Base-by-base conservation (phyloP, 1,140 invertebrate species). In the Leptinotarsa undecemlineata region DNA sequence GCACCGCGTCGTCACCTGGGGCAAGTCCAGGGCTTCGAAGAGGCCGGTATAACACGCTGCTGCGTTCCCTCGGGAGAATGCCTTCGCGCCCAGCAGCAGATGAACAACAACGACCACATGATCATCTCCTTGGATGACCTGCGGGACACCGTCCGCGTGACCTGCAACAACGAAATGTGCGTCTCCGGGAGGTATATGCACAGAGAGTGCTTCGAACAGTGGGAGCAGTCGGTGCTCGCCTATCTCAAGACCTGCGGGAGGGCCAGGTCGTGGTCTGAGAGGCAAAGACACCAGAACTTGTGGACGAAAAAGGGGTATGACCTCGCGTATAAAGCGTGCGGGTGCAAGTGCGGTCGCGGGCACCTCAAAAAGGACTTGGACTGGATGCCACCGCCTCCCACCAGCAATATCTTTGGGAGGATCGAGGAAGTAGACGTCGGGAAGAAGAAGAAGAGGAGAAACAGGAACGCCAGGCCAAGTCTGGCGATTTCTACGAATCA, bases 241-340 rank as follows among this genome's bases (percentile, higher is more conserved):
- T 97, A 95, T 82, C 88, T 98, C 63, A 95, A 96, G 82, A 93
- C 93, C 8, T 96, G 94, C 86, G 95, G 95, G 15, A 87, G 96
- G 19, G 96, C 96, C 3, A 89, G 96, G 19, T 95, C 93, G 70
- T 98, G 96, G 96, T 96, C 95, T 26, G 96, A 98, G 84, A 90
- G 95, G 64, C 96, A 98, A 85, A 90, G 96, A 19, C 90, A 94
- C 77, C 96, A 98, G 86, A 97, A 98, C 84, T 87, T 99, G 72
- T 99, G 97, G 97, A 98, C 96, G 57, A 98, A 98, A 86, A 97
- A 97, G 85, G 96, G 96, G 15, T 98, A 98, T 87, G 96, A 99
- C 85, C 86, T 98, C 82, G 95, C 96, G 1, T 95, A 92, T 83
- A 95, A 95, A 84, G 93, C 96, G 62, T 94, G 96, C 89, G 91